Percentiles rank a stretch among this genome's conserved stretches.
Evolutionary conservation across 2,888 invertebrate species (phyloP).

Genomic region (Cephus runcator): DNA sequence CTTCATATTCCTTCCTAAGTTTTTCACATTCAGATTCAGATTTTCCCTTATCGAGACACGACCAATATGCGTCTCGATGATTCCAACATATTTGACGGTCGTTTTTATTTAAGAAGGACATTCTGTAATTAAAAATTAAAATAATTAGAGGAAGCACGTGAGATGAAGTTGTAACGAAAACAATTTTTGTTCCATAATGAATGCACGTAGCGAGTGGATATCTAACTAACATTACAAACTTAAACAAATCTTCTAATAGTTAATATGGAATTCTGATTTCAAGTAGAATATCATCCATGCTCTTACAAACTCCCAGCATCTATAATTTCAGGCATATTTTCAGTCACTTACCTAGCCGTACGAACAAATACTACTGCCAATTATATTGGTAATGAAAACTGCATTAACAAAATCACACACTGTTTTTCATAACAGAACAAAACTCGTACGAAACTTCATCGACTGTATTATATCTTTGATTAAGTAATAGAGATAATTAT

Average conservation of each 20-base stretch:
- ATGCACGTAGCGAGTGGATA: neutral
- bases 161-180: neutral
- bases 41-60: slow-evolving; percentile 81
- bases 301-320: neutral
- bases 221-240: neutral
- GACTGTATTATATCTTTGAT: neutral
- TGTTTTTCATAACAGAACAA: neutral
- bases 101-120: slow-evolving; percentile 86
- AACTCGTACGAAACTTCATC: neutral
- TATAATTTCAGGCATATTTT: neutral
- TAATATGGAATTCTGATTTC: neutral
- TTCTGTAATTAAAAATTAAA: slow-evolving; percentile 50
- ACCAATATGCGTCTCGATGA: slow-evolving; percentile 88
- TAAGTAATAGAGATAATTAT: neutral
- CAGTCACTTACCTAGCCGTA: neutral
- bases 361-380: neutral
- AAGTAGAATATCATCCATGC: neutral
- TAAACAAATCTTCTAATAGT: neutral
- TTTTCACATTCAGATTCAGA: slow-evolving; percentile 77
- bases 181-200: neutral
- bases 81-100: slow-evolving; percentile 86
- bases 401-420: neutral
- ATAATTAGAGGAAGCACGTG: neutral
- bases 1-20: slow-evolving; percentile 79
- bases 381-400: neutral